Evolutionary conservation across 2,113 vertebrate genomes (phyloP), one percentile per base, ranked within the genome.

Genomic region (Cheirogaleus medius): DNA sequence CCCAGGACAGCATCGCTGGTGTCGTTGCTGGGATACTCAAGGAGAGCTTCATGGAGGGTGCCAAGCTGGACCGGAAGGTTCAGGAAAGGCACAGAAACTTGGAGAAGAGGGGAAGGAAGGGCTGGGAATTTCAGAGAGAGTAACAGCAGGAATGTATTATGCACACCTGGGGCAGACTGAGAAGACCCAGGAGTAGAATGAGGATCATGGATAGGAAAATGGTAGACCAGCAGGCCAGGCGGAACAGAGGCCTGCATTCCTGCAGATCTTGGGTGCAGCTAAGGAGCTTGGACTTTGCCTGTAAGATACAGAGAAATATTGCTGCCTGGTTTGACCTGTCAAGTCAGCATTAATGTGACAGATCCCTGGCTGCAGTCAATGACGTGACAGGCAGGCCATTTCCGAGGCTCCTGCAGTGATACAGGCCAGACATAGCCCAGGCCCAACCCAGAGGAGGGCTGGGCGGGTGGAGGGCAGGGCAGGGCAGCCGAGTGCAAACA

Each of bases 291-390:
- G 87, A 47, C 63, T 94, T 94, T 93, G 93, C 29, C 47, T 91
- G 15, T 14, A 54, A 15, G 66, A 78, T n/a, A 27, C 12, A 93
- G 66, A 60, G 92, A 86, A 73, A 60, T 58, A 39, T 1, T 23
- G n/a, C 27, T 18, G 25, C 25, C n/a, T 44, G 56, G 44, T 18
- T 60, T 92, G 92, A 94, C 34, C 56, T 1, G 15, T 58, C 49
- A 25, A 76, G 63, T 83, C 89, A 93, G 83, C 56, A 93, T 47
- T 15, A 39, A 90, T 68, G 82, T 68, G 86, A 93, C 81, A 77
- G n/a, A 78, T 89, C 12, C 29, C 77, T 52, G 23, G 21, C 39
- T 63, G 23, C 5, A 1, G 52, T 49, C 54, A 52, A 29, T 10
- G 32, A 76, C 18, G 66, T 20, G 25, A 39, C 37, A 37, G 3